Conservation (phyloP, 2,113 vertebrate species). For the Nannobrachium achirus region DNA sequence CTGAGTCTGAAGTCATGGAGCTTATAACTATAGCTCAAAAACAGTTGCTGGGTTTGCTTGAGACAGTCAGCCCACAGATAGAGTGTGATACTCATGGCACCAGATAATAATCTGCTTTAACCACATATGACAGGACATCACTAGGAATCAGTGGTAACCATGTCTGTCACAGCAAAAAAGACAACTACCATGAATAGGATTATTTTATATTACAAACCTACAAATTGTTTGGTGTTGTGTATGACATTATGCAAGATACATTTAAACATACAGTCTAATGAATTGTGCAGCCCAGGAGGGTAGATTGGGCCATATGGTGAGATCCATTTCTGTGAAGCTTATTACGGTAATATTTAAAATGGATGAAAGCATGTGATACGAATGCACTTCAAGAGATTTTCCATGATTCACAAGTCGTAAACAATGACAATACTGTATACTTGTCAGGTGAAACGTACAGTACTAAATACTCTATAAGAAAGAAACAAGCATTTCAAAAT, state of each 20-base stretch:
- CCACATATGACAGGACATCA: conserved; percentile 22
- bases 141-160: conserved; percentile 28
- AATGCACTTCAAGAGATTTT: no score
- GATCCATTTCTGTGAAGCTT: no score
- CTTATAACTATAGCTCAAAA: conserved; percentile 3
- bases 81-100: conserved; percentile 29
- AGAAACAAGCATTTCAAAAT: no score
- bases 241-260: conserved; percentile 51
- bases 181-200: conserved; percentile 30
- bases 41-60: conserved; percentile 5
- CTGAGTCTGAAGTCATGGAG: not conserved
- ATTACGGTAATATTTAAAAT: no score
- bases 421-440: no score
- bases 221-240: conserved; percentile 37
- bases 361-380: no score
- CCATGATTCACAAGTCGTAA: no score
- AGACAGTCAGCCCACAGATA: conserved; percentile 15
- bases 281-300: conserved; percentile 23
- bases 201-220: conserved; percentile 31
- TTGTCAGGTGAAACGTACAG: no score
- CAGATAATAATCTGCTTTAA: conserved; percentile 34
- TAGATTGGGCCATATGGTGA: not conserved
- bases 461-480: no score
- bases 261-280: conserved; percentile 34
- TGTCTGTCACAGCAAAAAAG: conserved; percentile 28